phyloP scores from a whole-genome alignment of 2,113 vertebrate genomes.

The Apteryx mantelli region DNA sequence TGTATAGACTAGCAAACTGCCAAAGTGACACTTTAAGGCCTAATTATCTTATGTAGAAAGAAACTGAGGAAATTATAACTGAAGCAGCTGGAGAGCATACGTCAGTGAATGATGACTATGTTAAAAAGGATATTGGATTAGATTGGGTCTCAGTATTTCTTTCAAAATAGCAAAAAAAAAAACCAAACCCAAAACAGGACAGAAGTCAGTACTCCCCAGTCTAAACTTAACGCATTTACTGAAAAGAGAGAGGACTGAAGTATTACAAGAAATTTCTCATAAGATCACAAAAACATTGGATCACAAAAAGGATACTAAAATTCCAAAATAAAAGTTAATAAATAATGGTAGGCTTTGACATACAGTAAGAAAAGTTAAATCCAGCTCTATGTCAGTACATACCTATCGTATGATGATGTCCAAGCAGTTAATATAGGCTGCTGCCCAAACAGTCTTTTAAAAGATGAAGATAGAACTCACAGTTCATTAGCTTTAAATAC shows the following conservation, averaged over 20 bases:
- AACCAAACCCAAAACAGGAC: background rate
- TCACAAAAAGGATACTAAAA: background rate
- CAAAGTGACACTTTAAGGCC: background rate
- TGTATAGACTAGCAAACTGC: background rate
- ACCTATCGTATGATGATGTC: background rate
- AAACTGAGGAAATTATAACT: background rate
- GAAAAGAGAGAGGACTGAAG: background rate
- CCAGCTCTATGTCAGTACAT: background rate
- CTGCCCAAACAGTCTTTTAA: background rate
- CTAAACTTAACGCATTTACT: background rate
- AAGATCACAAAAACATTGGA: background rate
- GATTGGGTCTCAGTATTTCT: background rate
- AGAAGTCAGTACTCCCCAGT: background rate
- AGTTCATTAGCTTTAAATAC: background rate
- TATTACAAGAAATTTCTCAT: background rate
- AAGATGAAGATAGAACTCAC: background rate
- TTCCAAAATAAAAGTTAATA: accelerated
- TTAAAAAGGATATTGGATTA: background rate
- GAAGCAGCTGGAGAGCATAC: background rate
- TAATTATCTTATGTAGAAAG: background rate
- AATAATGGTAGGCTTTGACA: background rate
- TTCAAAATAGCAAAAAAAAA: background rate
- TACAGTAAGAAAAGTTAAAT: background rate
- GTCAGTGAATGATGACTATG: background rate
- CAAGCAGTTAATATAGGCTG: background rate